Evolutionary conservation across 1,140 invertebrate species (phyloP).

Genomic region (Hyles euphorbiae): DNA sequence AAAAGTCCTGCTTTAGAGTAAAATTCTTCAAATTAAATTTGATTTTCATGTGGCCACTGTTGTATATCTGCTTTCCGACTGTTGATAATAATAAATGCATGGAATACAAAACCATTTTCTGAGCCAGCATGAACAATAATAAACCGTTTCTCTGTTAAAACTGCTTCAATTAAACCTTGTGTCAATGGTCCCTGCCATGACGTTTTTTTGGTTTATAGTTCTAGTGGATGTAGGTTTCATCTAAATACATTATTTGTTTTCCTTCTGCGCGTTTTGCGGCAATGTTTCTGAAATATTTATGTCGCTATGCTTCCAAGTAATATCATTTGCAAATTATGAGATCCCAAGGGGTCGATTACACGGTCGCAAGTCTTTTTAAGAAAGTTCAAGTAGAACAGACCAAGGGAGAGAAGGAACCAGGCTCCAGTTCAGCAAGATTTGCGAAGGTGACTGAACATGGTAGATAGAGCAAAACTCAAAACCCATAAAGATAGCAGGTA

Average conservation of each 20-base stretch:
- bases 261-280: constrained; percentile 20
- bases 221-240: constrained; percentile 12
- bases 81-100: constrained; percentile 24
- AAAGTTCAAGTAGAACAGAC: constrained; percentile 7
- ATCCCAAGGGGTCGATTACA: constrained; percentile 63
- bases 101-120: constrained; percentile 22
- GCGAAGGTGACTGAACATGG: constrained; percentile 23
- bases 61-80: constrained; percentile 7
- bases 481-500: constrained; percentile 21
- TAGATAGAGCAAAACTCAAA: constrained; percentile 6
- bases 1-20: background rate
- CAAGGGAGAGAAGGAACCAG: background rate
- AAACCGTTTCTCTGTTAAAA: constrained; percentile 21
- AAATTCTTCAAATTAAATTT: constrained; percentile 10
- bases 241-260: constrained; percentile 19
- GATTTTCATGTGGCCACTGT: constrained; percentile 10
- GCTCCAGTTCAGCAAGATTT: constrained; percentile 18
- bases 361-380: constrained; percentile 18
- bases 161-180: constrained; percentile 20
- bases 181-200: constrained; percentile 26
- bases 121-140: constrained; percentile 20
- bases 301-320: too few relatives aligned
- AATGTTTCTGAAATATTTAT: too few relatives aligned
- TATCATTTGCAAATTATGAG: constrained; percentile 74
- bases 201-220: constrained; percentile 18